A percentile compares a stretch with the other conserved stretches of the same genome.
Conservation (phyloP, 1,140 invertebrate genomes). For the Hylyphantes graminicola region DNA sequence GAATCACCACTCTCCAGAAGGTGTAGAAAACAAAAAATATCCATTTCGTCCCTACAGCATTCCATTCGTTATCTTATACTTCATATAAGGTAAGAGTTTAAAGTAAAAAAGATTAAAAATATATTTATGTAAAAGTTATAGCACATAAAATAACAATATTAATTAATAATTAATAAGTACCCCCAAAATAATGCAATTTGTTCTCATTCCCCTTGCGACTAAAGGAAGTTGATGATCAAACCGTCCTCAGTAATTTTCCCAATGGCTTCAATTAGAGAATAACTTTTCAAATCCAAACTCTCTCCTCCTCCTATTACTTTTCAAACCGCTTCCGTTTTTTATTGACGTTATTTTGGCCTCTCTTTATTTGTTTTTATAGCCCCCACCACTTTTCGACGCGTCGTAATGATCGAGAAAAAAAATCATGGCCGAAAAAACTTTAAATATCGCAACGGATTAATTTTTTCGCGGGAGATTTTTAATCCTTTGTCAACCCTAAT, state of each 20-base stretch:
- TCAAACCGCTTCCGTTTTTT: neutral
- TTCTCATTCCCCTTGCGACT: neutral
- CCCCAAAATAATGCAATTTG: neutral
- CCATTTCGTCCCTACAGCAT: too few species aligned
- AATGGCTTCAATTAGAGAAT: conserved; percentile 59
- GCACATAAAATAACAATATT: neutral
- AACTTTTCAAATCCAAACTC: conserved; percentile 29
- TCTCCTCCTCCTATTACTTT: conserved; percentile 6
- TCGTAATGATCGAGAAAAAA: neutral
- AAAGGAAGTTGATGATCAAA: neutral
- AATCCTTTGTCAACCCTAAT: conserved; percentile 48
- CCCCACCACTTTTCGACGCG: conserved; percentile 25
- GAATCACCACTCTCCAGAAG: too few species aligned
- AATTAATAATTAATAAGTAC: neutral
- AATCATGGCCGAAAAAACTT: neutral
- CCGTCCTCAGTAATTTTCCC: conserved; percentile 48
- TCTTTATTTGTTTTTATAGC: conserved; percentile 40
- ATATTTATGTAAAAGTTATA: too few species aligned
- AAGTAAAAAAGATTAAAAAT: too few species aligned
- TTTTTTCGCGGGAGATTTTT: conserved; percentile 28
- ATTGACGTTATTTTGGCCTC: neutral
- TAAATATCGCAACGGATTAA: conserved; percentile 47
- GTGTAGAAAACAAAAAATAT: too few species aligned
- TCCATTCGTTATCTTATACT: too few species aligned
- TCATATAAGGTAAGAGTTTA: too few species aligned